Evolutionary conservation across 2,113 vertebrate species (phyloP).

Genomic region (Entelurus aequoreus): DNA sequence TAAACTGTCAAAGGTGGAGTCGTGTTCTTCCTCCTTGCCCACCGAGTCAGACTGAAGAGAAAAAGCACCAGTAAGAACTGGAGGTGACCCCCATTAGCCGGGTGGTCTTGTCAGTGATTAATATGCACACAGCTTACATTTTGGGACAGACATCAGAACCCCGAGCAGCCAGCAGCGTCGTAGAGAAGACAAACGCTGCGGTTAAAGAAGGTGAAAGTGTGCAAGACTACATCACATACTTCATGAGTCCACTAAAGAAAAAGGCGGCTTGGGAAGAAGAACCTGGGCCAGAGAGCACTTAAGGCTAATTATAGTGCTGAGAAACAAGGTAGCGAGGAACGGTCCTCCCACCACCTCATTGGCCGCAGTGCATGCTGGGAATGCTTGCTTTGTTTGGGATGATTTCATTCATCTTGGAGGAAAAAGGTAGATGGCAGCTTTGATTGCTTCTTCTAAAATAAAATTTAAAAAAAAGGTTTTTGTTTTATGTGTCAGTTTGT

Average conservation of each 20-base stretch:
- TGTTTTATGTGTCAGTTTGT: constrained; percentile 48
- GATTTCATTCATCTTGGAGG: constrained; percentile 35
- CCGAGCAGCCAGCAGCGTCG: constrained; percentile 36
- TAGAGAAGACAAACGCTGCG: neutral
- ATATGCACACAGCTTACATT: constrained; percentile 62
- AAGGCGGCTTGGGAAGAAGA: constrained; percentile 59
- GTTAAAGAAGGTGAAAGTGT: constrained; percentile 67
- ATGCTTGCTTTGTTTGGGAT: constrained; percentile 59
- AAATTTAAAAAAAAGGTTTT: constrained; percentile 51
- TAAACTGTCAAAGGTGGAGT: constrained; percentile 58
- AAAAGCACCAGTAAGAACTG: constrained; percentile 49
- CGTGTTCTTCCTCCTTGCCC: constrained; percentile 25
- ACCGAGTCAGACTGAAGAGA: constrained; percentile 32
- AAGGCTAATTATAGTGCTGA: constrained; percentile 78
- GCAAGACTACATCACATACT: constrained; percentile 70
- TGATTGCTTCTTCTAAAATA: constrained; percentile 67
- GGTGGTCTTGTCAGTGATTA: constrained; percentile 47
- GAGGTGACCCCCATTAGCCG: constrained; percentile 33
- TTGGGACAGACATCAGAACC: constrained; percentile 13
- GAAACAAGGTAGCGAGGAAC: constrained; percentile 62
- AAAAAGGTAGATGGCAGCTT: constrained; percentile 67
- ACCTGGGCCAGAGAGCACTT: constrained; percentile 74
- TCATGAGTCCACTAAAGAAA: constrained; percentile 57
- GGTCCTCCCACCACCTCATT: constrained; percentile 65
- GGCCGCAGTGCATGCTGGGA: constrained; percentile 64